Evolutionary conservation across 92 coral and sea anemone genomes (phyloP).

Genomic region (Umimayanthus kanabou): DNA sequence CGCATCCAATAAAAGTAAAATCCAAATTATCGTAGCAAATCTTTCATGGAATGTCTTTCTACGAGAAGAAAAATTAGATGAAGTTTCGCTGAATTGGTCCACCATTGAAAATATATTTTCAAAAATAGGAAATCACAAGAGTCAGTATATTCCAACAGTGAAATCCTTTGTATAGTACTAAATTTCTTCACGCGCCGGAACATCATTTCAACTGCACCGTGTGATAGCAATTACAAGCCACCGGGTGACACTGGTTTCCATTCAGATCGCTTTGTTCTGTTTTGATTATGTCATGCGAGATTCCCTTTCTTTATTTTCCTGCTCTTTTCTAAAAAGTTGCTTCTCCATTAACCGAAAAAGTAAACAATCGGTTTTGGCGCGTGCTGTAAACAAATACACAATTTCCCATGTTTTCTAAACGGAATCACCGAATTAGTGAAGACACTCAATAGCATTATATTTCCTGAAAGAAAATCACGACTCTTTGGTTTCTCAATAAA

Average conservation of each 20-base stretch:
- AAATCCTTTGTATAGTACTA: not conserved
- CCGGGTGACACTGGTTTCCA: slow-evolving; percentile 12
- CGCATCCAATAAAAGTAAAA: no score
- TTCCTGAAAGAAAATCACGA: not conserved
- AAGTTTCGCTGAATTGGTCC: not conserved
- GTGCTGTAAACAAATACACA: slow-evolving; percentile 17
- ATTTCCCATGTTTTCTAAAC: not conserved
- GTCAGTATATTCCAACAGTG: slow-evolving; percentile 16
- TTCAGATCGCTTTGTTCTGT: slow-evolving; percentile 37
- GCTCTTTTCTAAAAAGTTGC: slow-evolving; percentile 48
- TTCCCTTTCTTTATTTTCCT: slow-evolving; percentile 24
- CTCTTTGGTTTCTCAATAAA: not conserved
- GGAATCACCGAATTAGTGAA: not conserved
- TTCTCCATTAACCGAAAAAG: slow-evolving; percentile 32
- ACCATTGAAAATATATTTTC: slow-evolving; percentile 3
- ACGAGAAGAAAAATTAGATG: not conserved
- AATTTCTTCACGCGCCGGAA: not conserved
- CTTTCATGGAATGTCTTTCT: not conserved
- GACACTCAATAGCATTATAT: not conserved
- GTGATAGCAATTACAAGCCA: slow-evolving; percentile 28
- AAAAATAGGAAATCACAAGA: slow-evolving; percentile 5
- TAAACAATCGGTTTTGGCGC: slow-evolving; percentile 33
- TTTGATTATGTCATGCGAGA: not conserved
- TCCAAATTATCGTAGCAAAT: not conserved
- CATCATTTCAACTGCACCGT: slow-evolving; percentile 30